Conservation (phyloP, 2,888 invertebrate species). For the Platycheirus albimanus region DNA sequence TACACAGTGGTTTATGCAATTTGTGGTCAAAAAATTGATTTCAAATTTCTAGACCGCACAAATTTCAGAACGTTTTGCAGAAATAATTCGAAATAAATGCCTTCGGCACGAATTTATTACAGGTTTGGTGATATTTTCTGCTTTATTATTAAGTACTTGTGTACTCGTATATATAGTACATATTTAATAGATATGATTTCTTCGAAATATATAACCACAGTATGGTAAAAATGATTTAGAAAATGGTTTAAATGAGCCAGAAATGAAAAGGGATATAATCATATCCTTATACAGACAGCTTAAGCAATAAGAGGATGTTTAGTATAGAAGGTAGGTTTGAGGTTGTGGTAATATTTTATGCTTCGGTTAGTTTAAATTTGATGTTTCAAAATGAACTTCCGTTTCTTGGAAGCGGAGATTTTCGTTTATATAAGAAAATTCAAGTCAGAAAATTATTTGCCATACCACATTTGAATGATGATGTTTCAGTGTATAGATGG, state of each 20-base stretch:
- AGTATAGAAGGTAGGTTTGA: background rate
- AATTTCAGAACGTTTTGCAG: conserved; percentile 13
- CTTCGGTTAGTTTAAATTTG: conserved; percentile 11
- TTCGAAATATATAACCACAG: conserved; percentile 45
- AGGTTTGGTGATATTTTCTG: background rate
- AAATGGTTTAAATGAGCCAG: background rate
- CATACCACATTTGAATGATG: background rate
- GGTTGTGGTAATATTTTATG: conserved; percentile 23
- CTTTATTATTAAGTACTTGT: conserved; percentile 16
- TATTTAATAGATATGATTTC: too few relatives aligned
- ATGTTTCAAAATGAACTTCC: conserved; percentile 1
- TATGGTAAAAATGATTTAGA: conserved; percentile 3
- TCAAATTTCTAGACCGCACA: conserved; percentile 11
- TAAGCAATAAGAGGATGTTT: too few relatives aligned
- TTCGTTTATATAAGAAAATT: background rate
- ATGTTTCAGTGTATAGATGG: background rate
- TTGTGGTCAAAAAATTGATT: conserved; percentile 5
- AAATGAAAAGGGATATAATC: too few relatives aligned
- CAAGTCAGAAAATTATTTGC: background rate
- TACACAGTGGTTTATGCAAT: conserved; percentile 20
- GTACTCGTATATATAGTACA: too few relatives aligned
- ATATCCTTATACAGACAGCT: too few relatives aligned
- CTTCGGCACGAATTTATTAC: background rate
- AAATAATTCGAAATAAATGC: background rate
- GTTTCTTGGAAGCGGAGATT: background rate